These are phyloP conservation scores for Echiichthys vipera DNA, from an alignment of 2,797 vertebrate genomes.

Conservation along the genomic window DNA sequence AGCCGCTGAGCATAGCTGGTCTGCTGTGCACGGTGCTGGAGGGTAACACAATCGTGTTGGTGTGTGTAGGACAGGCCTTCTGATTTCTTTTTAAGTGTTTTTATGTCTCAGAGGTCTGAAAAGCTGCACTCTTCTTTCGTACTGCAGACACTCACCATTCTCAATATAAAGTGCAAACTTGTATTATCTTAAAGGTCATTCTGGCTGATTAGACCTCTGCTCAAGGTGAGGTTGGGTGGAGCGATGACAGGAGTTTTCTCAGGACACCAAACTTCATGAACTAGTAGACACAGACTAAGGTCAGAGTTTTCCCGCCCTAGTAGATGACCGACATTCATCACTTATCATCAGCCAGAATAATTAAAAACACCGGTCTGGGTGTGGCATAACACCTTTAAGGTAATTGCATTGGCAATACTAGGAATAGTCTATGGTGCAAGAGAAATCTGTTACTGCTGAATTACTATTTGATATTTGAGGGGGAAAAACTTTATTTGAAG, in stretches of 20 bases:
- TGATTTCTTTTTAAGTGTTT: background rate
- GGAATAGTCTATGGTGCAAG: background rate
- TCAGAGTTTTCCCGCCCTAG: too few species aligned
- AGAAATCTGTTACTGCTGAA: background rate
- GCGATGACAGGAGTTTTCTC: background rate
- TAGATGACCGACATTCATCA: background rate
- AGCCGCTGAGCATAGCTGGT: conserved; percentile 66
- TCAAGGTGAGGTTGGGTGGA: background rate
- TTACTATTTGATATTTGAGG: background rate
- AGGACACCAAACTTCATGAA: background rate
- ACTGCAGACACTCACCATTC: background rate
- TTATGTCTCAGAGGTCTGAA: conserved; percentile 3
- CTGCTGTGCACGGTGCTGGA: conserved; percentile 41
- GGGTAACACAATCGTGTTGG: conserved; percentile 15
- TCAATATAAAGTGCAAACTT: background rate
- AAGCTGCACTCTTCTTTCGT: background rate
- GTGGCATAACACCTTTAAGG: background rate
- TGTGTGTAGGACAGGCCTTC: conserved; percentile 1
- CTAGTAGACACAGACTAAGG: background rate
- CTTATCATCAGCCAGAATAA: background rate
- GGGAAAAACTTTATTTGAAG: background rate
- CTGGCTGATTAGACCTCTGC: background rate
- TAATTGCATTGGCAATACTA: too few species aligned
- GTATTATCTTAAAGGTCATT: background rate
- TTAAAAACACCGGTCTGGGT: background rate